These are phyloP conservation scores for Meandrusa payeni DNA, from an alignment of 2,888 invertebrate species.

Conservation along the genomic window DNA sequence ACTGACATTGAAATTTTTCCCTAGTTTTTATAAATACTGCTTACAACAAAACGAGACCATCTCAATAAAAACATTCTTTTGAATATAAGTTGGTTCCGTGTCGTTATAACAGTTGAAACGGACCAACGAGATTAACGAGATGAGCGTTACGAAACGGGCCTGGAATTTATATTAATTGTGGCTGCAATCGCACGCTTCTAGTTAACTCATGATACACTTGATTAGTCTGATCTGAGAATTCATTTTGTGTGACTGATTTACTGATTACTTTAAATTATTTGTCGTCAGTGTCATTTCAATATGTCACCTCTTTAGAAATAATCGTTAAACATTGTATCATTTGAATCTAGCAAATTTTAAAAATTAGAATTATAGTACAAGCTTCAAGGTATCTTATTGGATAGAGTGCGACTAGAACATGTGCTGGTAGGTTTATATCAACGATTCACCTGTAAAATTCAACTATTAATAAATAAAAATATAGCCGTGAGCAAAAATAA, in stretches of 20 bases:
- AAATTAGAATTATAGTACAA: too few species aligned
- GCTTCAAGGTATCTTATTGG: too few species aligned
- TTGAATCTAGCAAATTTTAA: too few species aligned
- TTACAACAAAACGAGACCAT: not conserved
- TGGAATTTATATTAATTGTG: constrained; percentile 25
- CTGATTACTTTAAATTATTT: constrained; percentile 18
- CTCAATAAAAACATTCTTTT: constrained; percentile 17
- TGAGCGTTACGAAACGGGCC: constrained; percentile 23
- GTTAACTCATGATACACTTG: constrained; percentile 23
- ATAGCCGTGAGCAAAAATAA: too few species aligned
- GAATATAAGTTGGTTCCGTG: constrained; percentile 7
- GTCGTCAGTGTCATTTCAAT: constrained; percentile 1
- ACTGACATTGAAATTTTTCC: too few species aligned
- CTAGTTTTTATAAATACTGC: not conserved
- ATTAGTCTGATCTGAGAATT: constrained; percentile 19
- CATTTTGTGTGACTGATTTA: constrained; percentile 24
- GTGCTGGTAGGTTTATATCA: too few species aligned
- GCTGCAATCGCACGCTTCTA: constrained; percentile 22
- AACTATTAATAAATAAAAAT: too few species aligned
- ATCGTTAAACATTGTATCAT: too few species aligned
- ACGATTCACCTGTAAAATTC: too few species aligned
- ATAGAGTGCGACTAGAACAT: too few species aligned
- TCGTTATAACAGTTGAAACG: constrained; percentile 11
- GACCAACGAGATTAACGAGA: constrained; percentile 20
- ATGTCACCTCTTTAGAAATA: not conserved